These are phyloP conservation scores for Campodea augens DNA, from an alignment of 1,140 invertebrate species.

Conservation along the genomic window DNA sequence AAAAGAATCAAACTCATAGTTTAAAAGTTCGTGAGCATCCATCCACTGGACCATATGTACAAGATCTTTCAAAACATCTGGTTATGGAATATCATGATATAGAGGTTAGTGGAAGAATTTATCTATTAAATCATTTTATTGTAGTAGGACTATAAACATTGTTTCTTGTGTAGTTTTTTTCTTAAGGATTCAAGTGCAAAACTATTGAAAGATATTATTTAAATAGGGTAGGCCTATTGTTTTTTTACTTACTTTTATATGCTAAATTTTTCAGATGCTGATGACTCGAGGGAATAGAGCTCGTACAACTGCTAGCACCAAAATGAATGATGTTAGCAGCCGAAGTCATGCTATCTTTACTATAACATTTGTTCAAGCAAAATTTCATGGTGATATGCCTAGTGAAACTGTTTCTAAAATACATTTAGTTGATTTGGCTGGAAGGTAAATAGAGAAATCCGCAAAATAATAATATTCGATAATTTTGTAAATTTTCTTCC, in stretches of 20 bases:
- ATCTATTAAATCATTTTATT: constrained; percentile 12
- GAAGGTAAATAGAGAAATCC: constrained; percentile 39
- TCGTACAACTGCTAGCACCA: constrained; percentile 60
- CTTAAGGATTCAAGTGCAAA: no score
- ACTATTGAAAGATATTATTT: no score
- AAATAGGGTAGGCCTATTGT: no score
- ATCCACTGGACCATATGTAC: constrained; percentile 77
- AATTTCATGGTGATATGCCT: constrained; percentile 56
- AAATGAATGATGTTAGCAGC: constrained; percentile 72
- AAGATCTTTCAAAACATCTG: constrained; percentile 67
- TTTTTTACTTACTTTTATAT: no score
- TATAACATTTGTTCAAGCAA: constrained; percentile 73
- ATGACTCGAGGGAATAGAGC: constrained; percentile 57
- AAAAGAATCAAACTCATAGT: constrained; percentile 34
- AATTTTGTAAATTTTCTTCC: no score
- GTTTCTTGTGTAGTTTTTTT: no score
- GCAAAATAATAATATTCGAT: neutral
- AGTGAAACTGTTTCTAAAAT: constrained; percentile 74
- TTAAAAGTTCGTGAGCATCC: constrained; percentile 83
- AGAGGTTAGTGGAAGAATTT: constrained; percentile 43
- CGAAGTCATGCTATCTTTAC: constrained; percentile 91
- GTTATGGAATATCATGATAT: constrained; percentile 71
- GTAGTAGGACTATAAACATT: constrained; percentile 10
- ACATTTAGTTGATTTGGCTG: constrained; percentile 70
- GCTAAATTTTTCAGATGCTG: constrained; percentile 39